Evolutionary conservation across 2,888 invertebrate species (phyloP).

Genomic region (Sussaba pulchella): DNA sequence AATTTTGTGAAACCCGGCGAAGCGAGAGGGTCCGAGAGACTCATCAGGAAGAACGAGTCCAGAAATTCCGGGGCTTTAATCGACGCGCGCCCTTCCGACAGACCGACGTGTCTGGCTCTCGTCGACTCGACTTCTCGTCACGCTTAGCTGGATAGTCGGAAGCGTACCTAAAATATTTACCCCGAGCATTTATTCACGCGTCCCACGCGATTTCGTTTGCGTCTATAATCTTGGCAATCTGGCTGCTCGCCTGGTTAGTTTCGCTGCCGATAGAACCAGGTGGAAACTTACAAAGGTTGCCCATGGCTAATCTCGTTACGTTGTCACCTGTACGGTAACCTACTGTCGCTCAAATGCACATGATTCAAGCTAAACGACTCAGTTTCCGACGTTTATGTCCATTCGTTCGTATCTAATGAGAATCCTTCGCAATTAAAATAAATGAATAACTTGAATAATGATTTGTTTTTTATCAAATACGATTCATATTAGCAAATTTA

Average conservation of each 20-base stretch:
- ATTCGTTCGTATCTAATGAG: background rate
- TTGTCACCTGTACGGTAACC: background rate
- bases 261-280: conserved; percentile 21
- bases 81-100: conserved; percentile 36
- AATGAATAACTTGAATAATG: no score
- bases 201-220: conserved; percentile 28
- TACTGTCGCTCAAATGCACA: background rate
- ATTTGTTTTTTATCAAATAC: no score
- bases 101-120: background rate
- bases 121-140: conserved; percentile 49
- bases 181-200: conserved; percentile 63
- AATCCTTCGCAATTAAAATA: background rate
- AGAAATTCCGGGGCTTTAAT: conserved; percentile 47
- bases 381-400: background rate
- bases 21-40: conserved; percentile 26
- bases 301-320: conserved; percentile 9
- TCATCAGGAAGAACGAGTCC: conserved; percentile 37
- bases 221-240: conserved; percentile 54
- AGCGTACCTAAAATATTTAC: conserved; percentile 62
- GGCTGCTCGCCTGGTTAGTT: conserved; percentile 35
- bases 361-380: background rate
- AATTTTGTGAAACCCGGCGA: background rate
- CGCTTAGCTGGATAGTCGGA: conserved; percentile 62
- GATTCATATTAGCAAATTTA: no score
- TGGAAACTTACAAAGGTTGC: conserved; percentile 6